A percentile compares a stretch with the other conserved stretches of the same genome.
phyloP scores from a whole-genome alignment of 1,140 invertebrate genomes.

The Cydia splendana region DNA sequence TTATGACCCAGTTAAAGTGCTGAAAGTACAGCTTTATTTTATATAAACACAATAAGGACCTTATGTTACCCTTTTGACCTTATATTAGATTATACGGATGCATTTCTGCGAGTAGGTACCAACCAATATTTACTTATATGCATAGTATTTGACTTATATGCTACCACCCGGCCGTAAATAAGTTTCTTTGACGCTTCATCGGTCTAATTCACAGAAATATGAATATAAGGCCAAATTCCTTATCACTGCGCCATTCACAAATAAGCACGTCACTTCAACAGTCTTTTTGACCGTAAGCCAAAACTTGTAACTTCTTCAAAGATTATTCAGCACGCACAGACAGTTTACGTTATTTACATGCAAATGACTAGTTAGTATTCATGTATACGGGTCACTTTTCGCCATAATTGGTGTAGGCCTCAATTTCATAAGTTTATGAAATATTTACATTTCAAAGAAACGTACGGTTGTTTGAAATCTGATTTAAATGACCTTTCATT shows the following conservation, averaged over 20 bases:
- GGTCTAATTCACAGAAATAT: too few relatives aligned
- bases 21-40: not conserved
- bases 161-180: not conserved
- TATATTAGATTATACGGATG: not conserved
- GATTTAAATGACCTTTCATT: not conserved
- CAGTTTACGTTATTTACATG: constrained; percentile 26
- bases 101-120: not conserved
- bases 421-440: constrained; percentile 29
- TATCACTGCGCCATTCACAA: not conserved
- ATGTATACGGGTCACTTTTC: constrained; percentile 19
- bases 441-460: constrained; percentile 31
- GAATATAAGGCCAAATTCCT: too few relatives aligned
- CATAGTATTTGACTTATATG: too few relatives aligned
- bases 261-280: not conserved
- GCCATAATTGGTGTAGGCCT: constrained; percentile 25
- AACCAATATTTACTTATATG: too few relatives aligned
- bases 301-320: constrained; percentile 19
- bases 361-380: constrained; percentile 20
- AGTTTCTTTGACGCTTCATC: not conserved
- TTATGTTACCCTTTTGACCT: not conserved
- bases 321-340: not conserved
- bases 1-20: not conserved
- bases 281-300: not conserved
- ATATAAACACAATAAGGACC: not conserved
- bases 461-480: not conserved